Evolutionary conservation across 1,140 invertebrate genomes (phyloP).

Genomic region (Pomacea maculata): DNA sequence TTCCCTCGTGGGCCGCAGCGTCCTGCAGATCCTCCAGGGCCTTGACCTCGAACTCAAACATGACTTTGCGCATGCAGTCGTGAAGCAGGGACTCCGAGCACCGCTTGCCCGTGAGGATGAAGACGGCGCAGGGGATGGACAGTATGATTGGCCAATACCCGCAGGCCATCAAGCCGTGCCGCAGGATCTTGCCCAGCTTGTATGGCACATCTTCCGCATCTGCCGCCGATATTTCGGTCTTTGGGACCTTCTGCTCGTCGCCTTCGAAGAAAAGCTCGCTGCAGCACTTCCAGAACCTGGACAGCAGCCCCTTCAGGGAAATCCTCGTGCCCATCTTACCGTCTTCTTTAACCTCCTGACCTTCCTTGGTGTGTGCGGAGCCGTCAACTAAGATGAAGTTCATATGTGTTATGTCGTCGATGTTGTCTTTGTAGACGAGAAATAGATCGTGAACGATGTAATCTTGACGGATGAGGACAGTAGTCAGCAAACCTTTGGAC

Average conservation of each 20-base stretch:
- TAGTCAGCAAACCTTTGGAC: too few species aligned
- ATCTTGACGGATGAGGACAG: too few species aligned
- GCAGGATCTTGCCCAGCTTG: conserved; percentile 16
- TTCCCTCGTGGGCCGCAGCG: neutral
- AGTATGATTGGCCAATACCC: conserved; percentile 16
- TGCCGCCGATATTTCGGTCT: neutral
- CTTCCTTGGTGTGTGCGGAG: too few species aligned
- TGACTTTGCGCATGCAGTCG: conserved; percentile 1
- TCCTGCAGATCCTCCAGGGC: neutral
- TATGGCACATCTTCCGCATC: neutral
- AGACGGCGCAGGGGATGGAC: conserved; percentile 14
- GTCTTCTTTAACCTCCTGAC: too few species aligned
- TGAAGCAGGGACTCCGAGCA: conserved; percentile 1
- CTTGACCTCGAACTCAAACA: conserved; percentile 14
- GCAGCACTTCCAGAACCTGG: too few species aligned
- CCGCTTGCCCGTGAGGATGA: conserved; percentile 7
- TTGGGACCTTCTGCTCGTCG: conserved; percentile 8
- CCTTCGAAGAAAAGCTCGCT: neutral
- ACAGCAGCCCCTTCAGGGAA: too few species aligned
- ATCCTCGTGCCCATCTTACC: too few species aligned
- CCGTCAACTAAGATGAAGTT: too few species aligned
- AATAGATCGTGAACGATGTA: too few species aligned
- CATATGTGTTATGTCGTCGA: too few species aligned
- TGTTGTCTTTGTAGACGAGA: too few species aligned
- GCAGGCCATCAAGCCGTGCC: conserved; percentile 9